Evolutionary conservation across 2,113 vertebrate genomes (phyloP), one percentile per base, ranked within the genome.

Genomic region (Excalfactoria chinensis): DNA sequence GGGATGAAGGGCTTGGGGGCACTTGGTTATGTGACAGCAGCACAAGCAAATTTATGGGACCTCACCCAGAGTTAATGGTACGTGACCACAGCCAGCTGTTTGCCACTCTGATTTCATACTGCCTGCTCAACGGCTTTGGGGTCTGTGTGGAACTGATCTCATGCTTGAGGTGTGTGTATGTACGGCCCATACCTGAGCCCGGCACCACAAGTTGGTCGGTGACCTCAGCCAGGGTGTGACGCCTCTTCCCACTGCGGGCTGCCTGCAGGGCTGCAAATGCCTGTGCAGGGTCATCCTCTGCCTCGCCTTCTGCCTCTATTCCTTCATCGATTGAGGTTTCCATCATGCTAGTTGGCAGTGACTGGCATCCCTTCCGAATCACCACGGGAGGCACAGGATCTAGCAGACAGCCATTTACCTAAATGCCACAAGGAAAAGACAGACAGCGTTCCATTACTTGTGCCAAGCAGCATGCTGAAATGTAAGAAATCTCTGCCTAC

Each of bases 281-380:
- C 55, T 98, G 98, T 3, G 98, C 93, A 1, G 98, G 98, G 84
- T 99, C 99, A 11, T 99, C 98, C 74, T 99, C 99, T 0, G 98
- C 81, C 73, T 99, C 99, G 8, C 98, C 99, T 84, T 99, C 99
- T 0, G 99, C 96, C 98, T 99, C 99, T 3, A 99, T 98, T 3
- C 99, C 99, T 91, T 99, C 99, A 2, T 99, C 99, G 1, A 99
- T 99, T 3, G 99, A 99, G 1, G 98, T 99, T 93, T 99, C 99
- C 99, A 99, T 99, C 99, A 99, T 98, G 97, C 98, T 99, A 97
- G 98, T 98, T 22, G 99, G 99, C 41, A 99, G 98, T 0, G 99
- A 99, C 32, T 98, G 98, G 97, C 99, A 99, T 19, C 98, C 98
- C 63, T 99, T 99, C 94, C 99, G 98, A 15, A 97, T 95, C 80